phyloP scores from a whole-genome alignment of 2,797 vertebrate genomes.

The Epinephelus malabaricus region DNA sequence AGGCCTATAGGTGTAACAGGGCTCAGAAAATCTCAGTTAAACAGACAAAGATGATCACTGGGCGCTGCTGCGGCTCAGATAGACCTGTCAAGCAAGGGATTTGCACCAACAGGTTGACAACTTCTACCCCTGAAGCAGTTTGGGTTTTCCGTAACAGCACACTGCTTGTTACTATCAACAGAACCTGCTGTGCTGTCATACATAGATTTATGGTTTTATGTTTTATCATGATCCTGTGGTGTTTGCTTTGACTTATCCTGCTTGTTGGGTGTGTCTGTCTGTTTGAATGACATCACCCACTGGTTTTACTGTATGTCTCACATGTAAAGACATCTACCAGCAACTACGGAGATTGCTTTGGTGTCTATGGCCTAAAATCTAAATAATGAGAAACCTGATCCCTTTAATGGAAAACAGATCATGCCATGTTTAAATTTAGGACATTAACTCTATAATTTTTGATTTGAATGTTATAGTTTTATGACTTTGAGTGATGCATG shows the following conservation, averaged over 20 bases:
- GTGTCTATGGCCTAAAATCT: neutral
- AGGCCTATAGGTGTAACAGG: neutral
- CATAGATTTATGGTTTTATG: constrained; percentile 8
- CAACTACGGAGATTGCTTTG: neutral
- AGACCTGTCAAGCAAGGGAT: constrained; percentile 2
- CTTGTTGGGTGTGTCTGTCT: constrained; percentile 3
- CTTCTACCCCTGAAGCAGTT: constrained; percentile 11
- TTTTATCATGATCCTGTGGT: neutral
- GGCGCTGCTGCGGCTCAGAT: neutral
- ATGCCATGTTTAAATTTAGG: neutral
- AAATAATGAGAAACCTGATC: neutral
- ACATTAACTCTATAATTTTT: neutral
- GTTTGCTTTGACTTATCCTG: neutral
- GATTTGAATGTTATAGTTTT: neutral
- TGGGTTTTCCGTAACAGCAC: neutral
- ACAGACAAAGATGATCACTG: neutral
- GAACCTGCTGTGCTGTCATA: neutral
- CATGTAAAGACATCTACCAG: neutral
- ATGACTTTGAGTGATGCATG: neutral
- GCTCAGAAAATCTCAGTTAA: neutral
- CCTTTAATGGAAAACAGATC: neutral
- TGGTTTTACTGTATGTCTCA: neutral
- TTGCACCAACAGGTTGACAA: constrained; percentile 23
- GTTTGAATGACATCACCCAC: neutral
- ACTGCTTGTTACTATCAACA: constrained; percentile 17